A percentile compares a stretch with the other conserved stretches of the same genome.
These are phyloP conservation scores for Urocynchramus pylzowi DNA, from an alignment of 2,113 vertebrate species.

Conservation along the genomic window DNA sequence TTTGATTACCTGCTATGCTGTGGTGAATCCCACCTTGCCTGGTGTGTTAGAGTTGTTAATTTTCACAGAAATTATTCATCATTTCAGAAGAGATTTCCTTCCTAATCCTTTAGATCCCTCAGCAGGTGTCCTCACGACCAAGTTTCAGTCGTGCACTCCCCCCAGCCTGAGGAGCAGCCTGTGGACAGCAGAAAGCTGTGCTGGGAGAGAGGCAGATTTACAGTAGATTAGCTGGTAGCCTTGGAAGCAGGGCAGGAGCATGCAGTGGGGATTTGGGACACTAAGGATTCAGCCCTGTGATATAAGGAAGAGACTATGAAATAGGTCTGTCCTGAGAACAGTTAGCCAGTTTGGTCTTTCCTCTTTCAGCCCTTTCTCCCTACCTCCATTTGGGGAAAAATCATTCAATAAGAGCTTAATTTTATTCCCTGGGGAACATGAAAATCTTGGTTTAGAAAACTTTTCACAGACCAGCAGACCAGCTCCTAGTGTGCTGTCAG, in stretches of 20 bases:
- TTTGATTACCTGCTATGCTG: not conserved
- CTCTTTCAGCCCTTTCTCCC: not conserved
- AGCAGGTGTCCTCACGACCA: not conserved
- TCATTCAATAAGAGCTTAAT: not conserved
- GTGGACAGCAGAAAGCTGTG: not conserved
- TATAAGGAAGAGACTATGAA: not conserved
- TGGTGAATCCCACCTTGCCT: not conserved
- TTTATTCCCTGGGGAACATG: not conserved
- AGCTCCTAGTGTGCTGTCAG: not conserved
- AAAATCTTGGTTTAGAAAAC: not conserved
- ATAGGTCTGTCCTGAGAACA: not conserved
- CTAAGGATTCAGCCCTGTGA: not conserved
- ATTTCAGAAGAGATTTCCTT: not conserved
- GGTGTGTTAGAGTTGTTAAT: not conserved
- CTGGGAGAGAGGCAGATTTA: conserved; percentile 17
- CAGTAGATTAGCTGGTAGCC: conserved; percentile 32
- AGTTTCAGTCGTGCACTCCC: not conserved
- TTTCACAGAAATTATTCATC: not conserved
- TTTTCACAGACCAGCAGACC: not conserved
- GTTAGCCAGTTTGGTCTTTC: not conserved
- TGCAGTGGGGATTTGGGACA: conserved; percentile 9
- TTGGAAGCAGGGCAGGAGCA: conserved; percentile 23
- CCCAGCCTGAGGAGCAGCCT: not conserved
- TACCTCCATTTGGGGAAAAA: not conserved
- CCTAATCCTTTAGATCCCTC: not conserved